Evolutionary conservation across 2,797 vertebrate genomes (phyloP), one percentile per base, ranked within the genome.

Genomic region (Notolabrus celidotus): DNA sequence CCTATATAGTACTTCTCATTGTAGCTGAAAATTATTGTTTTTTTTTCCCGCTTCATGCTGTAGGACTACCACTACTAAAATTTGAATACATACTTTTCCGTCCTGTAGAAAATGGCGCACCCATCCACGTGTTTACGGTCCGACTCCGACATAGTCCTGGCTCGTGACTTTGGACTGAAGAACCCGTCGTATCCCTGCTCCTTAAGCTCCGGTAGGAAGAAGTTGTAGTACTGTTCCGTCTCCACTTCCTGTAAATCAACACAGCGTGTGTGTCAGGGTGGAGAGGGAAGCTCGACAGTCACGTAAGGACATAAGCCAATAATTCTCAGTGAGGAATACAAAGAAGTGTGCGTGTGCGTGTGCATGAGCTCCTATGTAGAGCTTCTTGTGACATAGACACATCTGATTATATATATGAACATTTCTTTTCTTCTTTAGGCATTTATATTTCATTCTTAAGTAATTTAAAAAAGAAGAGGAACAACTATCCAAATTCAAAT

Each of bases 91-190:
- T 94, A 99, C 97, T 99, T 99, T 73, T 98, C 97, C 1, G 95
- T 95, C 87, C 95, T 98, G 93, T 95, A 99, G 94, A 99, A 99
- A 92, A 99, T 89, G 89, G 97, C 97, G 93, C 97, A 99, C 74
- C 97, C 97, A 58, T 99, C 97, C 65, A 99, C 97, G 10, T 98
- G 97, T 87, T 99, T 99, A 65, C 97, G 96, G 90, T 99, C 97
- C 15, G 95, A 97, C 92, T 99, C 97, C 0, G 96, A 98, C 97
- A 99, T 99, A 41, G 97, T 99, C 93, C 97, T 93, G 63, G 97
- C 97, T 93, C 97, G 96, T 75, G 97, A 99, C 89, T 99, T 99
- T 70, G 97, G 96, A 92, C 97, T 99, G 92, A 99, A 99, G 91
- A 99, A 98, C 71, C 97, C 97, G 65, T 97, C 96, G 20, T 99